These are phyloP conservation scores for Marcusenius ussheri DNA, from an alignment of 2,113 vertebrate species.

Conservation along the genomic window DNA sequence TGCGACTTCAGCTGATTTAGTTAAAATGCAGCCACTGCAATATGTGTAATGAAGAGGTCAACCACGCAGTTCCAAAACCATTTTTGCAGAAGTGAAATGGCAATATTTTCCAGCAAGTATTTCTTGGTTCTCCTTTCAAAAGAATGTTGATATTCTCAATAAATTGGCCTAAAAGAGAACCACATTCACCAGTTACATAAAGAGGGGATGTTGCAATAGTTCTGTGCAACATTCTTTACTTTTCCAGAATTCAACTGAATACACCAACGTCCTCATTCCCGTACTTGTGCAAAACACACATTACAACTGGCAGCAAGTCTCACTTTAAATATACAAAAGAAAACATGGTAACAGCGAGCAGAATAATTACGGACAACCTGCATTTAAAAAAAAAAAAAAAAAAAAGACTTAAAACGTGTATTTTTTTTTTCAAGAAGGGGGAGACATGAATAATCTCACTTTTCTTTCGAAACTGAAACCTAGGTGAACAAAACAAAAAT, in stretches of 20 bases:
- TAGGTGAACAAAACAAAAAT: conserved; percentile 52
- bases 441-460: conserved; percentile 41
- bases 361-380: neutral
- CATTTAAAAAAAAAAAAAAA: too few species aligned
- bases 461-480: conserved; percentile 64
- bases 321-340: neutral
- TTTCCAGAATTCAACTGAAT: neutral
- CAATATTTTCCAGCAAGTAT: conserved; percentile 38
- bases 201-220: conserved; percentile 1
- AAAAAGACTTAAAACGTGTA: conserved; percentile 2
- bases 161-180: neutral
- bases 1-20: neutral
- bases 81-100: conserved; percentile 38
- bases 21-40: conserved; percentile 19
- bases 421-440: conserved; percentile 38
- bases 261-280: neutral
- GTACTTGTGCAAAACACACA: conserved; percentile 16
- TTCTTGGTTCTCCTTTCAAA: conserved; percentile 34
- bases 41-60: conserved; percentile 4
- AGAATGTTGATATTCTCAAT: conserved; percentile 35
- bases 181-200: conserved; percentile 18
- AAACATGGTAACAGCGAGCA: conserved; percentile 15
- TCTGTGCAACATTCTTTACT: neutral
- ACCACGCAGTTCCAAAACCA: conserved; percentile 19
- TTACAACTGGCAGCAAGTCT: neutral